Conservation (phyloP, 2,888 invertebrate genomes). For the Chaitophorus viminalis region DNA sequence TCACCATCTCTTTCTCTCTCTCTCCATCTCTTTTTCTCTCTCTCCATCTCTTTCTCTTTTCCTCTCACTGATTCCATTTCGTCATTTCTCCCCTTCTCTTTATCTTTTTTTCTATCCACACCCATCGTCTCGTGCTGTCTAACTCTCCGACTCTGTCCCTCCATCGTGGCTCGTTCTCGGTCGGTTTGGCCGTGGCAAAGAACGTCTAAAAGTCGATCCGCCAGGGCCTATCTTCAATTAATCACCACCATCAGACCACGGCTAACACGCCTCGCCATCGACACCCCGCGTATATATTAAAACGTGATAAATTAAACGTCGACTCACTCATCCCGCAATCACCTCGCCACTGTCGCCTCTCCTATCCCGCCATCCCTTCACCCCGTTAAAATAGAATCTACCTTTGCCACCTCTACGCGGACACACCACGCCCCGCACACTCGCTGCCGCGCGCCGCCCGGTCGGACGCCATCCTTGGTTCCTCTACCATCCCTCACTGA, state of each 20-base stretch:
- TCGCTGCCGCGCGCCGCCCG: too few species aligned
- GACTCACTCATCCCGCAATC: neutral
- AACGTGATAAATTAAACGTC: conserved; percentile 59
- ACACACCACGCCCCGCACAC: neutral
- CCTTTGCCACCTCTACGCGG: neutral
- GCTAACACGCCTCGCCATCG: conserved; percentile 49
- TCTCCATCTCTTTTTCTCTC: too few species aligned
- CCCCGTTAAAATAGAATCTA: conserved; percentile 5
- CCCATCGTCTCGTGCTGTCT: too few species aligned
- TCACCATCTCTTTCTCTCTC: neutral
- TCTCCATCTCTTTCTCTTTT: neutral
- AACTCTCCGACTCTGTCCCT: too few species aligned
- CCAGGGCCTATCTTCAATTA: conserved; percentile 48
- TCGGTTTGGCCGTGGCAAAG: neutral
- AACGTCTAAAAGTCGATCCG: conserved; percentile 48
- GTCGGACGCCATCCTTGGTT: too few species aligned
- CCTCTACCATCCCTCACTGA: too few species aligned
- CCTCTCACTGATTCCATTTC: neutral
- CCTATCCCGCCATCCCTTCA: neutral
- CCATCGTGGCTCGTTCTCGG: neutral
- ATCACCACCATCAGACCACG: conserved; percentile 48
- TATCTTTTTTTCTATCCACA: too few species aligned
- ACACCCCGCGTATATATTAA: conserved; percentile 59
- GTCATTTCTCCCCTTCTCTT: neutral
- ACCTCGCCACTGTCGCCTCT: neutral